Percentiles rank a stretch among this genome's conserved stretches.
phyloP scores from a whole-genome alignment of 2,888 invertebrate species.

The Philhelius pedissequus region DNA sequence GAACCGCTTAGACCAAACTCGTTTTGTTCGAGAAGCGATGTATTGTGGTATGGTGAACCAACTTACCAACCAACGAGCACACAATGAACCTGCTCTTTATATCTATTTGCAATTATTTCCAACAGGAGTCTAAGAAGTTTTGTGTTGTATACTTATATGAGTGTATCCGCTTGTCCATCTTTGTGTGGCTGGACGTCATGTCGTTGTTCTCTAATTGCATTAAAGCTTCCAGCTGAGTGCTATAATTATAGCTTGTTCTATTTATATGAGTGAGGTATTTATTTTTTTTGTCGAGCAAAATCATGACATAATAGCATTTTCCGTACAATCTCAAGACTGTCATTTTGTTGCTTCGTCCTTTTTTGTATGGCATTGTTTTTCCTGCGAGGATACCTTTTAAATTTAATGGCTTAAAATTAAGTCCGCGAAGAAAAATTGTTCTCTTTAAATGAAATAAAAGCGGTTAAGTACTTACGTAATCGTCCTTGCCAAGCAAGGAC shows the following conservation, averaged over 20 bases:
- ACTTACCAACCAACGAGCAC: background rate
- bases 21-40: background rate
- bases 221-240: constrained; percentile 60
- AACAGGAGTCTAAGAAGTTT: constrained; percentile 26
- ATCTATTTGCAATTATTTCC: constrained; percentile 65
- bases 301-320: constrained; percentile 58
- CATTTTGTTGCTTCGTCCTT: constrained; percentile 28
- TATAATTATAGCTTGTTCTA: constrained; percentile 45
- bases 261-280: constrained; percentile 10
- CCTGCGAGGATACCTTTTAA: constrained; percentile 22
- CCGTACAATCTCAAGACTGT: constrained; percentile 55
- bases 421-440: constrained; percentile 15
- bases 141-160: constrained; percentile 16
- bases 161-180: constrained; percentile 17
- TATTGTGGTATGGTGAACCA: background rate
- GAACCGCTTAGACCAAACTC: background rate
- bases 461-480: constrained; percentile 41
- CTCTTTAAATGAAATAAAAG: constrained; percentile 54
- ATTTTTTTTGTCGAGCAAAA: constrained; percentile 44
- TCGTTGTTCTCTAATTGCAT: constrained; percentile 66
- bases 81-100: constrained; percentile 52
- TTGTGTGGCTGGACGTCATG: constrained; percentile 27
- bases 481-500: constrained; percentile 16
- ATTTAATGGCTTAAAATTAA: constrained; percentile 50
- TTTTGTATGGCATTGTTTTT: background rate